Percentiles rank a stretch among this genome's conserved stretches.
phyloP scores from a whole-genome alignment of 1,140 invertebrate species.

The Penaeus japonicus region DNA sequence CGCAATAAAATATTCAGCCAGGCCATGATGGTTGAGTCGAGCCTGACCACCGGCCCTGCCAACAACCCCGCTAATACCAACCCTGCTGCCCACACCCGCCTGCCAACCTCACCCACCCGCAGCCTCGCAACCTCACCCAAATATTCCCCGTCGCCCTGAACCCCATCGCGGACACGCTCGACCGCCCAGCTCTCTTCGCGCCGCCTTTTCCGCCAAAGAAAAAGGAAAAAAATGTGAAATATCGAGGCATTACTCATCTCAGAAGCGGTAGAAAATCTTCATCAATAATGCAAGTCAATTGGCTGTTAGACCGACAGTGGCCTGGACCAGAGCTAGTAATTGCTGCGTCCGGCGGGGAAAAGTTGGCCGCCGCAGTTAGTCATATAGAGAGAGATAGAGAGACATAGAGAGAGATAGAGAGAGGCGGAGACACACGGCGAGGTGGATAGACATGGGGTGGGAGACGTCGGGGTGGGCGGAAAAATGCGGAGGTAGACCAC shows the following conservation, averaged over 20 bases:
- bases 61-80: background rate
- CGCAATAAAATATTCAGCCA: constrained; percentile 29
- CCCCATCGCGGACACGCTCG: background rate
- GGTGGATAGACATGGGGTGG: no score
- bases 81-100: background rate
- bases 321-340: background rate
- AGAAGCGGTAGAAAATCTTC: constrained; percentile 34
- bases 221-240: constrained; percentile 3
- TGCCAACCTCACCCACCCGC: background rate
- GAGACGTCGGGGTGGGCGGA: no score
- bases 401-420: background rate
- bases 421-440: no score
- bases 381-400: background rate
- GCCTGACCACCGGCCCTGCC: background rate
- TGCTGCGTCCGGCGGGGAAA: background rate
- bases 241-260: constrained; percentile 27
- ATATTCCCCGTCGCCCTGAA: background rate
- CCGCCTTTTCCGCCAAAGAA: no score
- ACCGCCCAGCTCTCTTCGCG: no score
- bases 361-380: no score
- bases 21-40: constrained; percentile 34
- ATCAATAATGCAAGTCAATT: constrained; percentile 28
- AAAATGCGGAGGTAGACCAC: no score
- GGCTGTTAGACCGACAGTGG: constrained; percentile 34
- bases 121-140: background rate